A percentile compares a stretch with the other conserved stretches of the same genome.
phyloP scores from a whole-genome alignment of 2,888 invertebrate genomes.

The Xanthostigma xanthostigma region DNA sequence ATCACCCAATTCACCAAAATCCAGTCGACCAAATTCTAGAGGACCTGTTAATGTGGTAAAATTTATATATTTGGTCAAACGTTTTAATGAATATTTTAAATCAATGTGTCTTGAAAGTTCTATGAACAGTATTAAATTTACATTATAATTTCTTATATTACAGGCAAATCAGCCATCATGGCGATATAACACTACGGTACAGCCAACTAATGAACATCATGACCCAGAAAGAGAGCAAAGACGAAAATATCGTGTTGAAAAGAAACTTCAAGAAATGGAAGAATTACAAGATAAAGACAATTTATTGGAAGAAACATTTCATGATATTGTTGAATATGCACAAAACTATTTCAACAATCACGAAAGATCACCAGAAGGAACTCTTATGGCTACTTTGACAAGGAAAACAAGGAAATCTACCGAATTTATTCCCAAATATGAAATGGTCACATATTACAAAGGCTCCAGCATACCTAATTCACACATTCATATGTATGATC shows the following conservation, averaged over 20 bases:
- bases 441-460: constrained; percentile 84
- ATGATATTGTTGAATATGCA: constrained; percentile 86
- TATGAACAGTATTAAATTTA: no score
- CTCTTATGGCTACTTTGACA: constrained; percentile 73
- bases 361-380: constrained; percentile 72
- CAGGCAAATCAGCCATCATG: no score
- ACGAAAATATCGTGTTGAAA: constrained; percentile 71
- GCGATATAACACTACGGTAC: neutral
- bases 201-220: constrained; percentile 19
- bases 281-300: constrained; percentile 34
- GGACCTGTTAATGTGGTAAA: constrained; percentile 31
- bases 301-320: constrained; percentile 44
- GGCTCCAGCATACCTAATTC: constrained; percentile 81
- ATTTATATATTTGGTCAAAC: no score
- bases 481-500: constrained; percentile 89
- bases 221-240: constrained; percentile 58
- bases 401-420: constrained; percentile 59
- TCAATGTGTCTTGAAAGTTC: no score
- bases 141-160: no score
- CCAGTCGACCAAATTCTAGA: constrained; percentile 34
- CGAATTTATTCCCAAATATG: constrained; percentile 74
- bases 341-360: constrained; percentile 85
- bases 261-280: constrained; percentile 70
- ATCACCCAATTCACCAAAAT: constrained; percentile 31
- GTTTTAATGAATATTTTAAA: no score